These are phyloP conservation scores for Drosophila nasuta DNA, from an alignment of 1,140 invertebrate genomes.

Conservation along the genomic window DNA sequence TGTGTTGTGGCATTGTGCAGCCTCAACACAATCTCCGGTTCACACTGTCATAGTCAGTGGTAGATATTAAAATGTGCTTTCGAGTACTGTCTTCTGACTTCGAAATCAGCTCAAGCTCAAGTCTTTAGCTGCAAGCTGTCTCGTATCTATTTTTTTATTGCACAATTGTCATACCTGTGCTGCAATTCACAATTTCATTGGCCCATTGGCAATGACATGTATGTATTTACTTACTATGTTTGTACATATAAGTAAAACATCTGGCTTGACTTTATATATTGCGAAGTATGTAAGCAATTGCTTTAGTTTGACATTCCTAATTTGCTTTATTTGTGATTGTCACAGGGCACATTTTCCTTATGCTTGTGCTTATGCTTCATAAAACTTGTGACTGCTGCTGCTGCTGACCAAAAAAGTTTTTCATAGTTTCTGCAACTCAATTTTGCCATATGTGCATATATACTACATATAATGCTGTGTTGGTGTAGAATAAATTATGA, in stretches of 20 bases:
- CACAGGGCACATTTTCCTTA: slow-evolving; percentile 16
- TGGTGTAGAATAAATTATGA: slow-evolving; percentile 38
- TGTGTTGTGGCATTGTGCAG: slow-evolving; percentile 32
- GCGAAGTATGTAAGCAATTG: slow-evolving; percentile 47
- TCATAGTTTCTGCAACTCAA: slow-evolving; percentile 4
- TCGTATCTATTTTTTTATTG: slow-evolving; percentile 29
- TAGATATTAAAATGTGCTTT: slow-evolving; percentile 32
- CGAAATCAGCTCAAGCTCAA: slow-evolving; percentile 1
- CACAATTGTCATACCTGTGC: slow-evolving; percentile 65
- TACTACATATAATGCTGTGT: not conserved
- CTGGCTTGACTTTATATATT: slow-evolving; percentile 18
- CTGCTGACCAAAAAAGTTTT: slow-evolving; percentile 29
- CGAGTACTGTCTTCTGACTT: slow-evolving; percentile 3
- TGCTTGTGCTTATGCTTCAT: not conserved
- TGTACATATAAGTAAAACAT: not conserved
- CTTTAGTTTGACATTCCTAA: slow-evolving; percentile 47
- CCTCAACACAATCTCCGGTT: slow-evolving; percentile 32
- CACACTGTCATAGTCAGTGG: slow-evolving; percentile 15
- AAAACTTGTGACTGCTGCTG: slow-evolving; percentile 33
- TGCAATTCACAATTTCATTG: slow-evolving; percentile 59
- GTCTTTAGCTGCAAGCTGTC: not conserved
- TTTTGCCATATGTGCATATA: slow-evolving; percentile 24
- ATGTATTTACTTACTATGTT: not conserved
- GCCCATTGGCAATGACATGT: slow-evolving; percentile 23
- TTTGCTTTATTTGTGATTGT: slow-evolving; percentile 55